Evolutionary conservation across 2,113 vertebrate genomes (phyloP), one percentile per base, ranked within the genome.

Genomic region (Misgurnus anguillicaudatus): DNA sequence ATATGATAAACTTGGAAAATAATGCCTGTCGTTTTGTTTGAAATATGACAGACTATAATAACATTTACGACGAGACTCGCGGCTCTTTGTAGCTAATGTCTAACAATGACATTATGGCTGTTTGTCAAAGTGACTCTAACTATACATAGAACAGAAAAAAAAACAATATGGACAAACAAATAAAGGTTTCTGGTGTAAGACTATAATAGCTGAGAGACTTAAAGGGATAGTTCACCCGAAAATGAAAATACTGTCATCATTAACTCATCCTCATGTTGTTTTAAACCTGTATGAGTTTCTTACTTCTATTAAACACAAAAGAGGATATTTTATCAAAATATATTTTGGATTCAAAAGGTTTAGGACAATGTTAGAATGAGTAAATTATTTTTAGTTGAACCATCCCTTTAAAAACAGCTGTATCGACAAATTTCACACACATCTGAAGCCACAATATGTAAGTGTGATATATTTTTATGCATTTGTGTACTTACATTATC

Each of bases 81-180:
- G n/a, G 17, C 57, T 24, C 38, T 61, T 24, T 65, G 39, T 66
- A 65, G 36, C 21, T 61, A 62, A 60, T 38, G 51, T 47, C 66
- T 66, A 45, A 51, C 17, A 55, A 63, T 86, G 66, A 80, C 81
- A 79, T 80, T 75, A 64, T 69, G 13, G 64, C 24, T 42, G 60
- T 19, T 42, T 80, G 82, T 80, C 80, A 78, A 57, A n/a, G 51
- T 84, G 86, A 84, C 73, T 72, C 64, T 69, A 75, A 65, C 75
- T 80, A 81, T 81, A 70, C 57, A 58, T 61, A 10, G 45, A 36
- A 53, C 55, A 80, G 53, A 78, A 83, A 81, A 78, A 82, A 74
- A 80, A 83, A 84, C 86, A 84, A 53, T 78, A 76, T 55, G 61
- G 81, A 41, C 17, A 21, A 62, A 48, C 24, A 60, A 57, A 16